A percentile compares a stretch with the other conserved stretches of the same genome.
Evolutionary conservation across 2,797 vertebrate genomes (phyloP).

Genomic region (Ctenosaura bakeri): DNA sequence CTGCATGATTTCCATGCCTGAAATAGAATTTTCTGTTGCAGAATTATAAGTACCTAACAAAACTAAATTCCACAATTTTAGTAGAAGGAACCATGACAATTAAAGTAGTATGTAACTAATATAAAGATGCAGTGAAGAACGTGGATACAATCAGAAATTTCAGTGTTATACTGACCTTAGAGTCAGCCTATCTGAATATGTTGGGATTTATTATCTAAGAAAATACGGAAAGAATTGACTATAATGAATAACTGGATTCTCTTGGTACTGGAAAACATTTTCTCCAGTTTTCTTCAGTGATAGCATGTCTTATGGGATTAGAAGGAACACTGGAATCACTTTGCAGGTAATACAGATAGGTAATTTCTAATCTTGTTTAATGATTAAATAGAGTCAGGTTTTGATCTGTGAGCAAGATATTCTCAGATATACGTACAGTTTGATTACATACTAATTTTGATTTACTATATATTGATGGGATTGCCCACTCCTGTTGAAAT

Average conservation of each 20-base stretch:
- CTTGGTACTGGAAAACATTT: neutral
- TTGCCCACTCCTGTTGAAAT: neutral
- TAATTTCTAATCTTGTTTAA: neutral
- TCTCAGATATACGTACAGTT: neutral
- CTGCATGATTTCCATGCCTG: too few relatives aligned
- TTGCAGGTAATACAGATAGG: neutral
- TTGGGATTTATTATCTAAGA: neutral
- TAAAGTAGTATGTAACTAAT: too few relatives aligned
- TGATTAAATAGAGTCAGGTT: neutral
- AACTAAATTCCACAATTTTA: too few relatives aligned
- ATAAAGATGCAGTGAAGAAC: too few relatives aligned
- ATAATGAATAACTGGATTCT: neutral
- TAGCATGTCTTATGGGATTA: neutral
- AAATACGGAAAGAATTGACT: neutral
- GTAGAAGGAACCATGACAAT: too few relatives aligned
- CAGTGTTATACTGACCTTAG: neutral
- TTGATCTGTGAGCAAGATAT: neutral
- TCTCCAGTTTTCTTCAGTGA: neutral
- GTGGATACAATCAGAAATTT: too few relatives aligned
- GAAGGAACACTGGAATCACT: neutral
- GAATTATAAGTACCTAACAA: too few relatives aligned
- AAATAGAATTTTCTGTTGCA: too few relatives aligned
- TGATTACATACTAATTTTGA: conserved; percentile 4
- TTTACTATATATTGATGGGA: neutral
- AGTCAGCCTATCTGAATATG: neutral